Conservation (phyloP, 1,140 invertebrate species). For the Dendrolimus kikuchii region DNA sequence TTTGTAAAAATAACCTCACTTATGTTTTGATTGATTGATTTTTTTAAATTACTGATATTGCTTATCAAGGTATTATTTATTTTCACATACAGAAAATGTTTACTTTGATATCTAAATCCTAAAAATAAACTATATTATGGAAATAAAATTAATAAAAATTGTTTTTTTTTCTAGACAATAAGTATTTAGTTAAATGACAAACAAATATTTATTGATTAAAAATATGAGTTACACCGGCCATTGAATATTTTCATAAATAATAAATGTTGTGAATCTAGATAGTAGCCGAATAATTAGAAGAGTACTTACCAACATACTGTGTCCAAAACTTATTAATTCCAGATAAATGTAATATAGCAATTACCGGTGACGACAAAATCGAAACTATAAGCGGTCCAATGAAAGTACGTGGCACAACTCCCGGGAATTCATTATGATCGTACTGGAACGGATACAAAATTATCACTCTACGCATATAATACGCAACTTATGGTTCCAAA, state of each 20-base stretch:
- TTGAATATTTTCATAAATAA: background rate
- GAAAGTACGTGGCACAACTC: constrained; percentile 98
- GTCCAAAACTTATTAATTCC: constrained; percentile 89
- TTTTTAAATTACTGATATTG: too few relatives aligned
- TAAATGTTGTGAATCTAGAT: background rate
- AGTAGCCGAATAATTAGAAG: constrained; percentile 1
- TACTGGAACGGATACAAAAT: constrained; percentile 81
- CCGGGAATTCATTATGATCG: constrained; percentile 98
- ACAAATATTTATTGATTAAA: too few relatives aligned
- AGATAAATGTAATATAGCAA: constrained; percentile 78
- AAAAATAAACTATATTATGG: too few relatives aligned
- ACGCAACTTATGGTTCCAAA: constrained; percentile 50
- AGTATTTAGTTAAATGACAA: too few relatives aligned
- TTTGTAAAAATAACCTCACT: too few relatives aligned
- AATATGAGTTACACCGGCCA: too few relatives aligned
- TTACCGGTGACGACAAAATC: constrained; percentile 83
- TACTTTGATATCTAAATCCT: too few relatives aligned
- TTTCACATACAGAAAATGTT: too few relatives aligned
- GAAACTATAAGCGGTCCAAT: constrained; percentile 93
- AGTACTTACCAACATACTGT: constrained; percentile 90
- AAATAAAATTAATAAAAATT: too few relatives aligned
- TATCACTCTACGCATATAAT: constrained; percentile 29
- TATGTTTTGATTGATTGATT: too few relatives aligned
- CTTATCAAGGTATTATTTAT: too few relatives aligned
- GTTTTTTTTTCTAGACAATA: too few relatives aligned